These are phyloP conservation scores for Phataginus tricuspis DNA, from an alignment of 2,797 vertebrate genomes.

Conservation along the genomic window DNA sequence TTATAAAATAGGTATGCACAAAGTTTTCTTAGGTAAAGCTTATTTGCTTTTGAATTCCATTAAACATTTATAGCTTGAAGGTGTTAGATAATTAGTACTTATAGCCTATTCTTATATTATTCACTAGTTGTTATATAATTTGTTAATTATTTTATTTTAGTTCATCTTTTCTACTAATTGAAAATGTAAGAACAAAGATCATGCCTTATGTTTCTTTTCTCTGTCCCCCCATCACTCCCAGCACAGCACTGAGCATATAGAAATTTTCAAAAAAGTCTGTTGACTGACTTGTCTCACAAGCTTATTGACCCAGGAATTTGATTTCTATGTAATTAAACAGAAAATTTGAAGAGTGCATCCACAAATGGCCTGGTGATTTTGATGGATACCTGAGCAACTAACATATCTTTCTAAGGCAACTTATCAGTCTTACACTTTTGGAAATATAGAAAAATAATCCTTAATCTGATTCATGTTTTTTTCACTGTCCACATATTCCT, in stretches of 20 bases:
- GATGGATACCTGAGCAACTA: neutral
- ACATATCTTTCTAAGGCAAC: neutral
- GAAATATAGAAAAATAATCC: neutral
- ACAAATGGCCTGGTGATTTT: neutral
- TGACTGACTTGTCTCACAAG: neutral
- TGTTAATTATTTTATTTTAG: neutral
- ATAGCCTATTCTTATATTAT: neutral
- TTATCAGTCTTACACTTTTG: neutral
- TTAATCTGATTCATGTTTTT: neutral
- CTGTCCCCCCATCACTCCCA: neutral
- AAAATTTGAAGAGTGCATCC: neutral
- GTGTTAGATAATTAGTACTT: neutral
- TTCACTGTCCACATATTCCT: neutral
- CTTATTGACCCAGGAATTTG: neutral
- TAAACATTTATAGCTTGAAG: neutral
- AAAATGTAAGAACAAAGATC: neutral
- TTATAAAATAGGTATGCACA: neutral
- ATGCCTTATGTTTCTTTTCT: neutral
- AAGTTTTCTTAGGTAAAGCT: neutral
- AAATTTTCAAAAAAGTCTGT: neutral
- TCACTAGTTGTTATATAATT: neutral
- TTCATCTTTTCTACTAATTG: neutral
- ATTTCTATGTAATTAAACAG: neutral
- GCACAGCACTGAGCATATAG: neutral
- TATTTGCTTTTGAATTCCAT: constrained; percentile 11